Percentiles rank a stretch among this genome's conserved stretches.
These are phyloP conservation scores for Argopecten irradians DNA, from an alignment of 1,140 invertebrate species.

Conservation along the genomic window DNA sequence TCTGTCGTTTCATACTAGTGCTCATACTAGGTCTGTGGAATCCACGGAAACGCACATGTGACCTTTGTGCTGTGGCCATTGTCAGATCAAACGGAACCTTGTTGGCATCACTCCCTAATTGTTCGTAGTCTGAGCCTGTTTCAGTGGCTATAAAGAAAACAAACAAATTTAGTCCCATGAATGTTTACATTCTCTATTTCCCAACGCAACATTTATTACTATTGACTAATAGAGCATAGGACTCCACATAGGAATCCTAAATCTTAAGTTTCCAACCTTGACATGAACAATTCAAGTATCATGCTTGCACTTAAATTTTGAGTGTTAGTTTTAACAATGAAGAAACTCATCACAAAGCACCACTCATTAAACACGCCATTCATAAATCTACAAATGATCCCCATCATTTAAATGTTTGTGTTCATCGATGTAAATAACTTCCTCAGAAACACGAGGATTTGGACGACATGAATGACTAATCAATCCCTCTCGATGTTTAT, in stretches of 20 bases:
- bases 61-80: slow-evolving; percentile 1
- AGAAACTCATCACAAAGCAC: too few relatives aligned
- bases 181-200: background rate
- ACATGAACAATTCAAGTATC: too few relatives aligned
- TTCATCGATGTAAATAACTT: background rate
- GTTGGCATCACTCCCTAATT: background rate
- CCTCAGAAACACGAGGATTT: background rate
- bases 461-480: background rate
- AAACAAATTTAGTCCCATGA: slow-evolving; percentile 18
- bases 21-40: slow-evolving; percentile 20
- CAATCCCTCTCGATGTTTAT: background rate
- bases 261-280: too few relatives aligned
- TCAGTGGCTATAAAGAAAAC: slow-evolving; percentile 17
- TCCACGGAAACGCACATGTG: background rate
- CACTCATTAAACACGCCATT: background rate
- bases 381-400: background rate
- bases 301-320: too few relatives aligned
- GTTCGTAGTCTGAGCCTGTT: background rate
- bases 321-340: too few relatives aligned
- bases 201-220: too few relatives aligned
- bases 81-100: slow-evolving; percentile 1
- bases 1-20: background rate
- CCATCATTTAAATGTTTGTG: background rate
- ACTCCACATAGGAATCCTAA: too few relatives aligned
- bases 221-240: too few relatives aligned